These are phyloP conservation scores for Halictus rubicundus DNA, from an alignment of 1,140 invertebrate genomes.

Conservation along the genomic window DNA sequence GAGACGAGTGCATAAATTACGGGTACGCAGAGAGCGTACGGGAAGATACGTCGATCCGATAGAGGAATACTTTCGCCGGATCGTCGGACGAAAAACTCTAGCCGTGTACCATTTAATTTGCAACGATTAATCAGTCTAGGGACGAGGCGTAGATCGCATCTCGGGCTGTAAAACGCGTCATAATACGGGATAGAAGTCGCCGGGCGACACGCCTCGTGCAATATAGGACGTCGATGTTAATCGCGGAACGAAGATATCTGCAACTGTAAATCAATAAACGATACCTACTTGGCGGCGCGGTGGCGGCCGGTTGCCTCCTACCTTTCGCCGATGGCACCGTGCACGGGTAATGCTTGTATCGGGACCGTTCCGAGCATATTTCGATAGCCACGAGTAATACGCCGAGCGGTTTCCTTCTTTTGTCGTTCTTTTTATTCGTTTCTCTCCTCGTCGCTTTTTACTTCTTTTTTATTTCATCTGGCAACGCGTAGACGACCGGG, in stretches of 20 bases:
- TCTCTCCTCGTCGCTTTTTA: neutral
- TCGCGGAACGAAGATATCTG: conserved; percentile 52
- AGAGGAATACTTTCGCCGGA: conserved; percentile 32
- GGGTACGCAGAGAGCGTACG: neutral
- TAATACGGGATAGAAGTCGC: conserved; percentile 51
- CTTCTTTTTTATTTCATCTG: conserved; percentile 1
- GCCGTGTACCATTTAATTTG: conserved; percentile 60
- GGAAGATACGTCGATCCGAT: conserved; percentile 40
- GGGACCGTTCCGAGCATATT: conserved; percentile 34
- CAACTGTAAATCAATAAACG: conserved; percentile 66
- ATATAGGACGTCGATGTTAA: conserved; percentile 51
- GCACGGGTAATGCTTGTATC: conserved; percentile 32
- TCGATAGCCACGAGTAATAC: conserved; percentile 59
- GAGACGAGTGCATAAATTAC: conserved; percentile 29
- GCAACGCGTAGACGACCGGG: conserved; percentile 47
- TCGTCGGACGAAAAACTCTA: conserved; percentile 27
- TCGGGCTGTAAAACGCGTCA: conserved; percentile 46
- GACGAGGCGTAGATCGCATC: conserved; percentile 52
- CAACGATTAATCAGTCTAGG: conserved; percentile 61
- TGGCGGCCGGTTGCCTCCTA: conserved; percentile 19
- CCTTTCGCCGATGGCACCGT: conserved; percentile 36
- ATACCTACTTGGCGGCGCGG: conserved; percentile 27
- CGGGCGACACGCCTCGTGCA: conserved; percentile 19
- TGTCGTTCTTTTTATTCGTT: neutral
- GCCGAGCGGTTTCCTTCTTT: neutral